phyloP scores from a whole-genome alignment of 2,113 vertebrate genomes.

The Trichomycterus rosablanca region DNA sequence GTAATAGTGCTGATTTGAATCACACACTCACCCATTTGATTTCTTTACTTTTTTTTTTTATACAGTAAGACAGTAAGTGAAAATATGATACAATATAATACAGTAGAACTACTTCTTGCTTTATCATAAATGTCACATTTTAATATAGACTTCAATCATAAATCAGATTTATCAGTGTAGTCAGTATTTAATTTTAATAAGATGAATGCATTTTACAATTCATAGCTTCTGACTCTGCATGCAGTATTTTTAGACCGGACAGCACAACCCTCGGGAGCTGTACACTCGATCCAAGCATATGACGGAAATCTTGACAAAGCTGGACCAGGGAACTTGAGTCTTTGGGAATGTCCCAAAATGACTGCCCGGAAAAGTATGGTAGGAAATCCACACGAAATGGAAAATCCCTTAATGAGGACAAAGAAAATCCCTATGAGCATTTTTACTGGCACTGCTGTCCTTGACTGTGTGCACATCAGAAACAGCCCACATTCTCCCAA shows the following conservation, averaged over 20 bases:
- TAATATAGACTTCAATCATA: too few species aligned
- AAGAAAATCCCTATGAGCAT: not conserved
- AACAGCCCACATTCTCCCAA: not conserved
- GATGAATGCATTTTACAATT: conserved; percentile 4
- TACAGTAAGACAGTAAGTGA: too few species aligned
- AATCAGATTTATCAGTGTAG: not conserved
- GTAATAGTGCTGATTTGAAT: too few species aligned
- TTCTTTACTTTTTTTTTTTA: too few species aligned
- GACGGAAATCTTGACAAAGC: conserved; percentile 23
- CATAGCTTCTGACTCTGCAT: conserved; percentile 1
- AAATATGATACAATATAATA: too few species aligned
- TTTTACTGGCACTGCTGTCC: too few species aligned
- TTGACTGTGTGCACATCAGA: not conserved
- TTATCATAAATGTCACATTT: too few species aligned
- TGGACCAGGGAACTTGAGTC: conserved; percentile 18
- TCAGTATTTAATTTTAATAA: conserved; percentile 23
- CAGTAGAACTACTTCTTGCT: too few species aligned
- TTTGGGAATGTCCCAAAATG: not conserved
- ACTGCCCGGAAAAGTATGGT: not conserved
- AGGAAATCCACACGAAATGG: not conserved
- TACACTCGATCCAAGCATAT: conserved; percentile 24
- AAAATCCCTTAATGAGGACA: too few species aligned
- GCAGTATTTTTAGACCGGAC: not conserved
- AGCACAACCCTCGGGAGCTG: conserved; percentile 6
- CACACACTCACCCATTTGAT: too few species aligned